phyloP scores from a whole-genome alignment of 2,797 vertebrate genomes.

The Sebastes alutus region DNA sequence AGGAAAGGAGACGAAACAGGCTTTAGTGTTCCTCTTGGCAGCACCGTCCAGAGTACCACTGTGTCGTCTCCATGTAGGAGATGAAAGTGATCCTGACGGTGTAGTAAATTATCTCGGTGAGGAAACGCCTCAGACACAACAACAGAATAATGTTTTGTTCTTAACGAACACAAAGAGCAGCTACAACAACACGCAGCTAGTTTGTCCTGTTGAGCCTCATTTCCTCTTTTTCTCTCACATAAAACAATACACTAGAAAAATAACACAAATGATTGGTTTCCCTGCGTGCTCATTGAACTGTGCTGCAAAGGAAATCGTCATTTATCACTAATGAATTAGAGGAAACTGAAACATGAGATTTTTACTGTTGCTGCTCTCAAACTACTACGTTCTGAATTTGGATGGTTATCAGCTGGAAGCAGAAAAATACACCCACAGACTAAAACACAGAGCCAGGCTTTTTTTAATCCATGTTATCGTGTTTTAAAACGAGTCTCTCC shows the following conservation, averaged over 20 bases:
- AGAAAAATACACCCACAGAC: slow-evolving; percentile 9
- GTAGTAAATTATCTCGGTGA: not conserved
- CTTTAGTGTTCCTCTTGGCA: not conserved
- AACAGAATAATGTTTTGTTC: not conserved
- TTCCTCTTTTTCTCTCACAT: slow-evolving; percentile 17
- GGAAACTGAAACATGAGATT: not conserved
- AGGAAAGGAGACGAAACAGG: not conserved
- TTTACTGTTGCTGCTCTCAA: not conserved
- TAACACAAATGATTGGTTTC: not conserved
- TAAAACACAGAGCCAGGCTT: not conserved
- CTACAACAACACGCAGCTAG: not conserved
- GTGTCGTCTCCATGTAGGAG: not conserved
- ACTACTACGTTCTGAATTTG: not conserved
- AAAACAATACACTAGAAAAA: not conserved
- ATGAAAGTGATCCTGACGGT: not conserved
- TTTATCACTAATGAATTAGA: not conserved
- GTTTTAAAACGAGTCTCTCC: not conserved
- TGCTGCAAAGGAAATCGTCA: slow-evolving; percentile 1
- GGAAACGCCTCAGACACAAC: not conserved
- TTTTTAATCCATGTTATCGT: not conserved
- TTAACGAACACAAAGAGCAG: not conserved
- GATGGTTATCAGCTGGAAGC: slow-evolving; percentile 22
- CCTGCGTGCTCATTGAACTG: not conserved
- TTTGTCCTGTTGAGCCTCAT: not conserved
- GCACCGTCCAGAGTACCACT: not conserved